phyloP scores from a whole-genome alignment of 2,888 invertebrate species.

The Seira sanloemensis region DNA sequence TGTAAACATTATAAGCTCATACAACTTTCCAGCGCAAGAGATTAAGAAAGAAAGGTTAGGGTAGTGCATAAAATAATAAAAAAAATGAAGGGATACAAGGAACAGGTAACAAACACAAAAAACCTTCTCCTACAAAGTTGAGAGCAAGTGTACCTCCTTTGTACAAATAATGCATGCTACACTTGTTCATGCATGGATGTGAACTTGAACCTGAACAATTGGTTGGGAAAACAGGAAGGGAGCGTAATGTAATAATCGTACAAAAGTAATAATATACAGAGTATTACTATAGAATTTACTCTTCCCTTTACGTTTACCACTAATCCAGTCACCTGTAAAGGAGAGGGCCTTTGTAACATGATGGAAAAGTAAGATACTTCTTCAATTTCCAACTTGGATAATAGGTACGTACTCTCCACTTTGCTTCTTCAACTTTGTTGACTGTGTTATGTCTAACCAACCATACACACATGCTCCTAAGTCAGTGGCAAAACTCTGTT shows the following conservation, averaged over 20 bases:
- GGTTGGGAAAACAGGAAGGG: constrained; percentile 29
- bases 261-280: constrained; percentile 2
- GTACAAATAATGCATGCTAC: constrained; percentile 10
- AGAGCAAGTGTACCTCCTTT: not conserved
- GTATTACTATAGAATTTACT: not conserved
- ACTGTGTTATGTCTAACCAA: constrained; percentile 33
- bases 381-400: not conserved
- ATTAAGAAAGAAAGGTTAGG: not conserved
- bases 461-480: constrained; percentile 14
- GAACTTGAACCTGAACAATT: constrained; percentile 59
- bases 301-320: constrained; percentile 7
- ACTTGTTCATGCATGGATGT: constrained; percentile 10
- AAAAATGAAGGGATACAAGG: constrained; percentile 47
- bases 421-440: constrained; percentile 28
- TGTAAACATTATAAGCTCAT: constrained; percentile 16
- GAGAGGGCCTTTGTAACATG: constrained; percentile 32
- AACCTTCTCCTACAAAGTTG: not conserved
- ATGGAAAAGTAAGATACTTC: not conserved
- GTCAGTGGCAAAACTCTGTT: not conserved
- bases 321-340: constrained; percentile 47
- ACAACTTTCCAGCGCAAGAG: not conserved
- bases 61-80: not conserved
- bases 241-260: constrained; percentile 41
- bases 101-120: constrained; percentile 52
- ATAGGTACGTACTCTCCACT: not conserved